A percentile compares a stretch with the other conserved stretches of the same genome.
These are phyloP conservation scores for Numenius arquata DNA, from an alignment of 2,113 vertebrate genomes.

Conservation along the genomic window DNA sequence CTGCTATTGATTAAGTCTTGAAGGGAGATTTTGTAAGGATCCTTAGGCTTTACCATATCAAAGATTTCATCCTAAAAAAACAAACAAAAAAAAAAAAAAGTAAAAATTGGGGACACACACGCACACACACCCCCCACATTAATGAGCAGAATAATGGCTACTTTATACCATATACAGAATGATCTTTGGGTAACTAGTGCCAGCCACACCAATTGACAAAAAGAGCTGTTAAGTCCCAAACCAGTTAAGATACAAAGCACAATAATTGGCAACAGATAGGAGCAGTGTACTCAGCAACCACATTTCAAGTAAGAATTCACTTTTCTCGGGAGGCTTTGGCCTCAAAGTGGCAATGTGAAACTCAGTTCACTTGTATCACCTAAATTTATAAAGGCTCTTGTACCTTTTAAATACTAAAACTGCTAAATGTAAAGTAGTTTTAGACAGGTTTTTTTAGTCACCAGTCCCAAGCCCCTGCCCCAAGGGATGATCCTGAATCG, in stretches of 20 bases:
- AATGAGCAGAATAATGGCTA: neutral
- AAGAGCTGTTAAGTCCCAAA: neutral
- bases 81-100: neutral
- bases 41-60: constrained; percentile 98
- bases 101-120: neutral
- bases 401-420: neutral
- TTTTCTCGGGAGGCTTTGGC: neutral
- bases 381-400: neutral
- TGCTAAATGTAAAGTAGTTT: neutral
- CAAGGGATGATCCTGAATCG: neutral
- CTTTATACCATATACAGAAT: neutral
- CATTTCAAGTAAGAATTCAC: neutral
- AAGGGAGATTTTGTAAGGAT: constrained; percentile 93
- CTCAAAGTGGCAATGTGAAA: neutral
- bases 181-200: neutral
- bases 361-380: neutral
- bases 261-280: neutral
- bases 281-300: neutral
- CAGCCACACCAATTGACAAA: neutral
- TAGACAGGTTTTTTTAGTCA: neutral
- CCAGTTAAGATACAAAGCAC: neutral
- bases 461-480: accelerated
- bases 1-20: constrained; percentile 96
- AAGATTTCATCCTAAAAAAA: constrained; percentile 93
- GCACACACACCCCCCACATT: neutral